A percentile compares a stretch with the other conserved stretches of the same genome.
phyloP scores from a whole-genome alignment of 2,797 vertebrate species.

The Eulemur albifrons region DNA sequence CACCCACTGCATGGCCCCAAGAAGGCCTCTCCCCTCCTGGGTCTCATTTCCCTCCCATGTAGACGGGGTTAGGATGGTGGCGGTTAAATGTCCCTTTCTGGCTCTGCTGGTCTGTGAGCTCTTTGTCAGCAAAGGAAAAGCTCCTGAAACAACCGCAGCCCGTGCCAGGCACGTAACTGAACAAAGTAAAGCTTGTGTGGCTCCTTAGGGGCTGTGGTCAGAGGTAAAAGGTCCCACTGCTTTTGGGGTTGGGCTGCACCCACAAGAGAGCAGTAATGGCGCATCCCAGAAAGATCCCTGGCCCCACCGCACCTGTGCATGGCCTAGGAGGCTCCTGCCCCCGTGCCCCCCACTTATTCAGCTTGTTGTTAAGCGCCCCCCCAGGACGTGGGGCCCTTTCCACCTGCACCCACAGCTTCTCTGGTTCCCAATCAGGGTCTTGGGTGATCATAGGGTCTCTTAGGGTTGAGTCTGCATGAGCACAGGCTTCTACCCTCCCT shows the following conservation, averaged over 20 bases:
- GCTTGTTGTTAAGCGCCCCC: no score
- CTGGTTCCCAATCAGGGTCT: not conserved
- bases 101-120: not conserved
- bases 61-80: no score
- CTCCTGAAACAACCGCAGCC: rapidly evolving
- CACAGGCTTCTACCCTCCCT: not conserved
- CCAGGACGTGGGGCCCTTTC: not conserved
- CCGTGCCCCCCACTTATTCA: not conserved
- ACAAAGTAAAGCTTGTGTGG: not conserved
- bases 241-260: not conserved
- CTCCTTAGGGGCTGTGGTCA: not conserved
- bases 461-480: not conserved
- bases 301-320: not conserved
- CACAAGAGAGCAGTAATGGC: rapidly evolving
- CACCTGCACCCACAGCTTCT: not conserved
- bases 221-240: not conserved
- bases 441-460: not conserved
- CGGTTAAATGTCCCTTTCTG: not conserved
- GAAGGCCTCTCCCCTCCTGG: not conserved
- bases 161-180: rapidly evolving
- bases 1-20: rapidly evolving
- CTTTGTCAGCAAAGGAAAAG: not conserved
- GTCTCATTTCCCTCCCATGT: not conserved
- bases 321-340: not conserved
- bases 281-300: not conserved